Evolutionary conservation across 2,888 invertebrate species (phyloP), one percentile per base, ranked within the genome.

Genomic region (Adelognathus sp.): DNA sequence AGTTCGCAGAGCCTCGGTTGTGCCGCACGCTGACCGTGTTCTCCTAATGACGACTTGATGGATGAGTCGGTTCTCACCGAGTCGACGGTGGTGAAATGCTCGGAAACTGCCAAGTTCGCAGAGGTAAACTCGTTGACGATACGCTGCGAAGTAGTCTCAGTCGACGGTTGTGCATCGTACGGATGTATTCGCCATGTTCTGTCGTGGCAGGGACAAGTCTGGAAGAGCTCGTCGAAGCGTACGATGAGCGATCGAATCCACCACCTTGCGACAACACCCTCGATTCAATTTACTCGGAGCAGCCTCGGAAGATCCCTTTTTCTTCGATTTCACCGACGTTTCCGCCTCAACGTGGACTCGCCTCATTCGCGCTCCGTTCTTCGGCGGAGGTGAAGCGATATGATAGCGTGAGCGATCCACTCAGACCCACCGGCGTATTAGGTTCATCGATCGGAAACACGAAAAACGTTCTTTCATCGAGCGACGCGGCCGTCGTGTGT

Each of bases 31-130:
- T 69, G 81, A 78, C 67, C 76, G 82, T 77, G 83, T 58, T 56
- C 69, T 79, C 79, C 82, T 87, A 86, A 88, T 88, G 88, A 89
- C 85, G 83, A 83, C 77, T 83, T 89, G 89, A 89, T 89, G 84
- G 86, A 89, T 89, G 85, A 82, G 69, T 46, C 39, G 18, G 36
- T 52, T 63, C 27, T 18, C 27, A 60, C 4, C 21, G 24, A 14
- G 21, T 77, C 82, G 74, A 74, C 52, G 50, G 63, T 44, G 31
- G 31, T 18, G 36, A 71, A 58, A 14, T 76, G 63, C 72, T 63
- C 66, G 52, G 66, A 60, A 50, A 71, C 60, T 69, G 18, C 41
- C 56, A 60, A 60, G 54, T 31, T 70, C 7, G 50, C 27, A 52
- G 52, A 27, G n/a, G n/a, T n/a, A n/a, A 24, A 46, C 66, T 64